Conservation (phyloP, 1,140 invertebrate genomes). For the Pectinophora gossypiella region DNA sequence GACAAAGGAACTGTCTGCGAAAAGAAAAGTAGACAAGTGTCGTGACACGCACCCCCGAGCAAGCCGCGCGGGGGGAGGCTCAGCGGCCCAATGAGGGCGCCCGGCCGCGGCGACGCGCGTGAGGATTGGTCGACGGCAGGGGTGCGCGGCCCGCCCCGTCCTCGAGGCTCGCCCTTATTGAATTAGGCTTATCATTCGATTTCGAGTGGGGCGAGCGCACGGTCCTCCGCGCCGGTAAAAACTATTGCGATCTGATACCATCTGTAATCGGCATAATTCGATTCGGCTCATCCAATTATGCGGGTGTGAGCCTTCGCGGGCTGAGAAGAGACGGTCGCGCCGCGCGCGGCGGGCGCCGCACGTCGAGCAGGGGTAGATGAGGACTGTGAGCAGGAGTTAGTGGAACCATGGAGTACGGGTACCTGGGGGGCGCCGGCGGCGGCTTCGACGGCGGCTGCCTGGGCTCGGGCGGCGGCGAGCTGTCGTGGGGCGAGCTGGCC, state of each 20-base stretch:
- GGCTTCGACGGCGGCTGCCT: constrained; percentile 64
- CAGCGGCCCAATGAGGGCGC: constrained; percentile 45
- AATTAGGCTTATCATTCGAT: constrained; percentile 78
- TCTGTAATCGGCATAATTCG: constrained; percentile 72
- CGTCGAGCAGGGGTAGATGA: neutral
- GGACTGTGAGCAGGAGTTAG: neutral
- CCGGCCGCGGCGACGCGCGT: constrained; percentile 25
- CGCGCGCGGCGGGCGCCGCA: constrained; percentile 45
- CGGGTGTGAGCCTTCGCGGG: constrained; percentile 47
- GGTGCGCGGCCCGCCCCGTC: constrained; percentile 64
- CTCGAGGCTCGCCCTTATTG: constrained; percentile 72
- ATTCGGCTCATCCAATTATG: constrained; percentile 74
- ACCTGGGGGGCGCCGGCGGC: constrained; percentile 65
- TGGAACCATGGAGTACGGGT: constrained; percentile 75
- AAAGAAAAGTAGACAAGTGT: constrained; percentile 75
- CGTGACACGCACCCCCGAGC: constrained; percentile 66
- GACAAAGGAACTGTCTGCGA: constrained; percentile 74
- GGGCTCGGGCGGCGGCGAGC: constrained; percentile 55
- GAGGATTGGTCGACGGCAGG: constrained; percentile 58
- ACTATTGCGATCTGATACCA: constrained; percentile 62
- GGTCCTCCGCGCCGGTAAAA: constrained; percentile 63
- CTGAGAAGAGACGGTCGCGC: constrained; percentile 38
- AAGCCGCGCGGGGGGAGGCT: constrained; percentile 34
- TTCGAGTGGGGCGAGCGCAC: constrained; percentile 72
- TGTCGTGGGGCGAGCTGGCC: constrained; percentile 86